Evolutionary conservation across 2,797 vertebrate genomes (phyloP), one percentile per base, ranked within the genome.

Genomic region (Macrochelys suwanniensis): DNA sequence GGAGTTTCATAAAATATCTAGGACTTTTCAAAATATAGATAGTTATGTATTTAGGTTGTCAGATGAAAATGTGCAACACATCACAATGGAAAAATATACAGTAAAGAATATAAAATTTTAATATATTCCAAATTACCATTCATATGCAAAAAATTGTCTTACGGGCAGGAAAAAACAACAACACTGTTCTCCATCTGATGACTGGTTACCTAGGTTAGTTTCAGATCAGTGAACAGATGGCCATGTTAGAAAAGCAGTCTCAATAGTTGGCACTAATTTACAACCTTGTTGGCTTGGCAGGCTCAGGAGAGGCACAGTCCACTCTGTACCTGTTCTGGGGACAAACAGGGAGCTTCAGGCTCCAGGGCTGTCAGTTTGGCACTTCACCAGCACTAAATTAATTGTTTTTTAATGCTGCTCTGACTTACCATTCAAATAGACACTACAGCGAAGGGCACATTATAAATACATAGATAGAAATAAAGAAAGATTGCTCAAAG

Each of bases 51-150:
- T 96, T 95, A 85, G 77, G 50, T 83, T 93, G 94, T 71, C 85
- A 95, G 47, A 79, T 91, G 23, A 47, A 89, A 87, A 87, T 74
- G 61, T 65, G 49, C 84, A 47, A 28, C 31, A 26, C 90, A 93
- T 91, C 91, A 86, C 79, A 94, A 90, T 74, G 47, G n/a, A 95
- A 90, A 92, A 87, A 79, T 17, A 84, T 92, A 80, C 82, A 90
- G 88, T 28, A 89, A 82, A 71, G 88, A 47, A 92, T 65, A 49
- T 33, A 82, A 45, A 49, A 12, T 28, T 31, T 28, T 33, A 82
- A 33, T 21, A 45, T 59, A 50, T 93, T 95, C 61, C 42, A 89
- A 93, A 82, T 86, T 49, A 71, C 76, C 79, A 86, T 91, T 68
- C 89, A 77, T 87, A 91, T 54, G 68, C 89, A 93, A 95, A 82